Evolutionary conservation across 2,797 vertebrate species (phyloP).

Genomic region (Gymnothorax reevesii): DNA sequence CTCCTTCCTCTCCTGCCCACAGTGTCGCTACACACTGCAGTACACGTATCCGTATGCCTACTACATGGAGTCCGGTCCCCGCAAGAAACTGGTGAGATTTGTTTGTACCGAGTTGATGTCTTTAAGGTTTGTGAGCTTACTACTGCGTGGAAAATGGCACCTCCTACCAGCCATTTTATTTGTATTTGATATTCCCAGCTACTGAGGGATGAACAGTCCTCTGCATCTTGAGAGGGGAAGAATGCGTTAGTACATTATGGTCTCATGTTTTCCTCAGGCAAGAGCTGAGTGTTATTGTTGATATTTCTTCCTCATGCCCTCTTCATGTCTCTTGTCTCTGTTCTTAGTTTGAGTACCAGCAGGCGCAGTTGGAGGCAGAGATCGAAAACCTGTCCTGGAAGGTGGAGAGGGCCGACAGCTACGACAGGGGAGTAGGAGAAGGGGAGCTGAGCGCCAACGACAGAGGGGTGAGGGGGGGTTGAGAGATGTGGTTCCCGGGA

Average conservation of each 20-base stretch:
- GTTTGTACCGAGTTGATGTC: not conserved
- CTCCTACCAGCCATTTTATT: not conserved
- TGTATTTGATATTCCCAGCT: not conserved
- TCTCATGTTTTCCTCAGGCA: not conserved
- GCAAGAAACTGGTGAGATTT: constrained; percentile 93
- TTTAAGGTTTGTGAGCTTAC: not conserved
- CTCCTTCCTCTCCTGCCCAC: constrained; percentile 32
- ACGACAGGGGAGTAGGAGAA: constrained; percentile 90
- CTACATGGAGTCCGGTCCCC: constrained; percentile 98
- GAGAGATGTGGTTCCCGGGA: not conserved
- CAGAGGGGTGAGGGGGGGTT: constrained; percentile 69
- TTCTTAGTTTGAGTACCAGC: constrained; percentile 96
- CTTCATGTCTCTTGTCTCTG: not conserved
- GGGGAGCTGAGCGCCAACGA: constrained; percentile 76
- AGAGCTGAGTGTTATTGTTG: not conserved
- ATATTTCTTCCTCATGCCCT: not conserved
- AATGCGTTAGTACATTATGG: not conserved
- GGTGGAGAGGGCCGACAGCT: constrained; percentile 95
- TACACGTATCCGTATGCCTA: constrained; percentile 99
- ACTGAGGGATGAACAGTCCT: not conserved
- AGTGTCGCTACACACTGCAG: constrained; percentile 98
- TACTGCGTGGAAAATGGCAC: not conserved
- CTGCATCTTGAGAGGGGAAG: not conserved
- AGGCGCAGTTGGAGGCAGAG: constrained; percentile 97
- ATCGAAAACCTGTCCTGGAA: constrained; percentile 99